Evolutionary conservation across 2,113 vertebrate genomes (phyloP).

Genomic region (Pluvianellus socialis): DNA sequence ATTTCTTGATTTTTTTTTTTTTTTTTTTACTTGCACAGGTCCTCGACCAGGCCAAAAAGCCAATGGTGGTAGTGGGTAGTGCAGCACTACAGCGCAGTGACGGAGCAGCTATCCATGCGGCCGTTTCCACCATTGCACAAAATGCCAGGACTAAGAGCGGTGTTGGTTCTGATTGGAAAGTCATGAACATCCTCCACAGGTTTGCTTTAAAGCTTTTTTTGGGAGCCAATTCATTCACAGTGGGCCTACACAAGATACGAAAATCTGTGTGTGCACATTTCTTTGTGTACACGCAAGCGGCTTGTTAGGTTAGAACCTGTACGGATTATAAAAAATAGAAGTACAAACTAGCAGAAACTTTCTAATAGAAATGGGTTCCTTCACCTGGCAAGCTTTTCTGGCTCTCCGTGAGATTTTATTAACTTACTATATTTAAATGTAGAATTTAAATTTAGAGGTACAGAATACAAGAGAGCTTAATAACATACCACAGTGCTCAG

Average conservation of each 20-base stretch:
- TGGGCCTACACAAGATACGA: background rate
- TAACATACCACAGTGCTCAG: background rate
- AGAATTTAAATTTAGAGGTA: background rate
- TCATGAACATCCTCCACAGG: constrained; percentile 97
- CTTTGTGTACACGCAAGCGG: accelerated
- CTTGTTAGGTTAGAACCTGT: background rate
- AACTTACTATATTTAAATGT: background rate
- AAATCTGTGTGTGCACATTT: background rate
- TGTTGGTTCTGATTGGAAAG: constrained; percentile 87
- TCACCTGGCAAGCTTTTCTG: background rate
- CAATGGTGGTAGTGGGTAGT: constrained; percentile 92
- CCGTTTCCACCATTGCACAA: constrained; percentile 87
- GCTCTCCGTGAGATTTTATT: background rate
- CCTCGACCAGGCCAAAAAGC: constrained; percentile 83
- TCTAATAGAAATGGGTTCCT: background rate
- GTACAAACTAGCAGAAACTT: background rate
- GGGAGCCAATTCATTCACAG: background rate
- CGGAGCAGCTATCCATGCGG: constrained; percentile 86
- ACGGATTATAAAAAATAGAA: background rate
- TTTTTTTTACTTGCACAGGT: constrained; percentile 69
- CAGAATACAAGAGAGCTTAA: background rate
- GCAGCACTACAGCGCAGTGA: constrained; percentile 89
- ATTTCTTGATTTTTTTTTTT: background rate
- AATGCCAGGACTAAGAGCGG: constrained; percentile 83
- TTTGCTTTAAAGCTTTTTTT: constrained; percentile 56